Base-by-base conservation (phyloP, 2,888 invertebrate genomes). In the Linnaemya vulpina region DNA sequence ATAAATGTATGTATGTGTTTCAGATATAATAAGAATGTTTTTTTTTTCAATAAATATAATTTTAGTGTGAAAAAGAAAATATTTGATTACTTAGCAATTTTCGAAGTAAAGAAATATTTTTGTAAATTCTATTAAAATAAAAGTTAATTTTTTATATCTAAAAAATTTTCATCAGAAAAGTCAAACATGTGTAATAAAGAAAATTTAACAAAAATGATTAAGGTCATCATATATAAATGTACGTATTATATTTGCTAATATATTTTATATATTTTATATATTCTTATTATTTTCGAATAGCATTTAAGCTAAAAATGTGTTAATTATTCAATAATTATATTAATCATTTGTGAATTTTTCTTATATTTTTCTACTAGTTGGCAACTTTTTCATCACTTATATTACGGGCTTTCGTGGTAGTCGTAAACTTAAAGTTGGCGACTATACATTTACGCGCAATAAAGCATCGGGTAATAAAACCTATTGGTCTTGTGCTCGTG, bases 401-500 rank as follows among this genome's bases (percentile, higher is more conserved):
- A 90, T 92, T 75, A 92, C 92, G 22, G 93, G 93, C 71, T 93
- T 92, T 86, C 90, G 93, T 7, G 93, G 93, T 71, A 92, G 92
- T 86, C 91, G 92, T 83, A 93, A 93, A 83, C 88, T 93, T 43
- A 92, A 92, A 88, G 91, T 92, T 60, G 93, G 93, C 60, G 90
- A 92, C 53, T 93, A 90, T 79, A 92, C 91, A 68, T 93, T 93
- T 84, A 93, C 93, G 8, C 89, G 92, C 77, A 93, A 93, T 83
- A 93, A 93, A 87, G 89, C 91, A 5, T 90, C 91, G 1, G 92
- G 92, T 5, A 63, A 85, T 35, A 92, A 92, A 87, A 92, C 92
- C 0, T 93, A 93, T 88, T 93, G 93, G 93, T 92, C 92, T 8
- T 93, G 93, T 87, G 93, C 93, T 13, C 90, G 92, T 35, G 93